Evolutionary conservation across 1,140 invertebrate genomes (phyloP), one percentile per base, ranked within the genome.

Genomic region (Tetranychus urticae): DNA sequence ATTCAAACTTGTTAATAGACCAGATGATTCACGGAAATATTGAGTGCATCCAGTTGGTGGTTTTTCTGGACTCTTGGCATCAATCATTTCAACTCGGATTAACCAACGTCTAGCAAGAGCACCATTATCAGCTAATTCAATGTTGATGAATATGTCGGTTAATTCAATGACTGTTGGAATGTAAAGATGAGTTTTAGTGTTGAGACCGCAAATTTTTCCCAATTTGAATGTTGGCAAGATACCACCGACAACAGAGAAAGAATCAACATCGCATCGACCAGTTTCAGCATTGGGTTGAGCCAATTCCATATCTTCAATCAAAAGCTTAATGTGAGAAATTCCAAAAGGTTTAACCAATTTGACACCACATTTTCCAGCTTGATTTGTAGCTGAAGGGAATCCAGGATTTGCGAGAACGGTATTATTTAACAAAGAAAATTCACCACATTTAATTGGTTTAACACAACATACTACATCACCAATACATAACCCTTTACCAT

Each of bases 1-100:
- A 56, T 69, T 87, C 64, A 88, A 88, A 69, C 83, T 84, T 39
- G 71, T 77, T 14, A 86, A 79, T 0, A 75, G 80, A 12, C 81
- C 83, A 8, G 75, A 75, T 3, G 72, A 64, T 5, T 73, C 76
- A 33, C 78, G 80, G 68, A 81, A 81, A 70, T 86, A 87, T 73
- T 85, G 83, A 3, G 86, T 73, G 70, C 85, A 88, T 37, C 84
- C 84, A 54, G 78, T 77, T 4, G 84, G 84, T 4, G 83, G 84
- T 61, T 37, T 7, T 62, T 79, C 13, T 55, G 23, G 36, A 56
- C 60, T 64, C 3, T 59, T 50, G 23, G 58, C 59, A 4, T 56
- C 46, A 33, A 65, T 63, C 39, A 62, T 58, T 13, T 56, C 59
- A 12, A 62, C 34, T 2, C 61, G 54, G 35, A 65, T 65, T 34